Percentiles rank a stretch among this genome's conserved stretches.
Evolutionary conservation across 2,113 vertebrate species (phyloP).

Genomic region (Sylvia atricapilla): DNA sequence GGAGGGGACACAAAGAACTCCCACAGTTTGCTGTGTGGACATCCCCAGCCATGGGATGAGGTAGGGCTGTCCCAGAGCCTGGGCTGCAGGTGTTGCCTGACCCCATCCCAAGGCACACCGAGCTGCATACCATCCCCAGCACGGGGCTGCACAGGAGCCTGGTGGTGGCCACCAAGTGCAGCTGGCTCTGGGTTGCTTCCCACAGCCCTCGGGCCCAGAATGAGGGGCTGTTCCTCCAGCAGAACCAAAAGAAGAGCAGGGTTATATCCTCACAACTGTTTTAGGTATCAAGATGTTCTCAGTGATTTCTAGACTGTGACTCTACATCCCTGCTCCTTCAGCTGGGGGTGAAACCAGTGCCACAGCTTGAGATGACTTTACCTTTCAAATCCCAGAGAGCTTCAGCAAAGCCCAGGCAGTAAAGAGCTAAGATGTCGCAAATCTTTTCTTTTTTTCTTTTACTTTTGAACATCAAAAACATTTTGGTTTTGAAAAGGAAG

Average conservation of each 20-base stretch:
- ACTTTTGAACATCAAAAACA: neutral
- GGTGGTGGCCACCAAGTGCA: rapidly evolving
- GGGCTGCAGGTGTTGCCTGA: rapidly evolving
- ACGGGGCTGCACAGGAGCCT: rapidly evolving
- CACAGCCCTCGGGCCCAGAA: rapidly evolving
- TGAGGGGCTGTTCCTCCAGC: neutral
- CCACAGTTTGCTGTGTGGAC: rapidly evolving
- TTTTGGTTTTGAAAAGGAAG: constrained; percentile 1
- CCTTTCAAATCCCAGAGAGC: neutral
- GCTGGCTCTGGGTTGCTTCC: rapidly evolving
- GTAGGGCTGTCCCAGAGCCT: neutral
- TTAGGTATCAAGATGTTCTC: neutral
- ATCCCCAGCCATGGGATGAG: neutral
- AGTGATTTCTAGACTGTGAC: neutral
- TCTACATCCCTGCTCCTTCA: neutral
- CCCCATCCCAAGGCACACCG: rapidly evolving
- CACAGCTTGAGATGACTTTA: neutral
- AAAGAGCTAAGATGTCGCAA: neutral
- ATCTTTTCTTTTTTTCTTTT: neutral
- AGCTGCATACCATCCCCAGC: rapidly evolving
- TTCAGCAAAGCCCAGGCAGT: neutral
- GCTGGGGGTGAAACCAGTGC: neutral
- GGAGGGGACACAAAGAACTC: neutral
- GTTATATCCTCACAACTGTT: neutral
- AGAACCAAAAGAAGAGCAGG: neutral